These are phyloP conservation scores for Hylaeus volcanicus DNA, from an alignment of 1,140 invertebrate genomes.

Conservation along the genomic window DNA sequence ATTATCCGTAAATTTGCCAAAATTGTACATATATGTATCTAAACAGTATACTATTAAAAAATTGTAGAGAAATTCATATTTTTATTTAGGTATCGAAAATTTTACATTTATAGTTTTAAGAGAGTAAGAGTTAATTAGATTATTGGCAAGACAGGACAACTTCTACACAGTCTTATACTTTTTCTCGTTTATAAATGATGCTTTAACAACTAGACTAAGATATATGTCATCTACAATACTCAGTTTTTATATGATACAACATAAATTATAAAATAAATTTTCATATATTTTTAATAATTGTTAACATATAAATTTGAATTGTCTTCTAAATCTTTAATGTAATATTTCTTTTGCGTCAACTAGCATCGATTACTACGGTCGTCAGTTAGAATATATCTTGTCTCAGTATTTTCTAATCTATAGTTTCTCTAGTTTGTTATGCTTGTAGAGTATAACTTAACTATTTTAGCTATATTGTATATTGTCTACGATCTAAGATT, in stretches of 20 bases:
- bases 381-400: neutral
- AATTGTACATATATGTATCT: constrained; percentile 58
- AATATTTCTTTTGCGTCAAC: too few relatives aligned
- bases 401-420: constrained; percentile 18
- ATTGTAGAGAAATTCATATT: constrained; percentile 24
- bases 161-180: constrained; percentile 27
- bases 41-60: constrained; percentile 29
- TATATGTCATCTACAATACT: constrained; percentile 43
- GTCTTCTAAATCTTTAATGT: constrained; percentile 3
- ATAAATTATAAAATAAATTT: constrained; percentile 25
- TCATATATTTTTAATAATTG: constrained; percentile 11
- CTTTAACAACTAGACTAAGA: constrained; percentile 1
- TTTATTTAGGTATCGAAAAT: neutral
- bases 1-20: constrained; percentile 27
- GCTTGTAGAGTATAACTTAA: constrained; percentile 1
- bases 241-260: constrained; percentile 17
- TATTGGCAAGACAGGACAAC: neutral
- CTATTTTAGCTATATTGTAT: constrained; percentile 27
- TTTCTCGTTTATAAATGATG: constrained; percentile 17
- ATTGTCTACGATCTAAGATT: constrained; percentile 25
- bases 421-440: constrained; percentile 3
- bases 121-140: constrained; percentile 15
- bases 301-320: constrained; percentile 12
- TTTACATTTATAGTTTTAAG: constrained; percentile 23
- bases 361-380: too few relatives aligned